Conservation (phyloP, 2,113 vertebrate genomes). For the Tauraco erythrolophus region DNA sequence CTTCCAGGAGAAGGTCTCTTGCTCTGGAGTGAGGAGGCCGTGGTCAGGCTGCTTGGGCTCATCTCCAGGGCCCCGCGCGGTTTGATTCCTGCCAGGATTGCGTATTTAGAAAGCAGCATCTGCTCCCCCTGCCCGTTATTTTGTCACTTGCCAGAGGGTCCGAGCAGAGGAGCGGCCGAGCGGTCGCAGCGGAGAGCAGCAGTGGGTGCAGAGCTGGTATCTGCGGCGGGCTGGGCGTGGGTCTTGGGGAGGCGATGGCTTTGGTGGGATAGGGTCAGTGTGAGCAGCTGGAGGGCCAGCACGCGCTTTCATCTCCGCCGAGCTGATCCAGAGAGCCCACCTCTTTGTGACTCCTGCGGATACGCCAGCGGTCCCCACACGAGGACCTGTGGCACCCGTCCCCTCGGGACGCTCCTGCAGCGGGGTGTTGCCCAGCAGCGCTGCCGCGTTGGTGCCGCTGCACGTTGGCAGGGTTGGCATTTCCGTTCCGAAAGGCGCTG, state of each 20-base stretch:
- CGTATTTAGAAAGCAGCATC: neutral
- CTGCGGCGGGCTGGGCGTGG: rapidly evolving
- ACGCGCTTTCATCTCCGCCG: rapidly evolving
- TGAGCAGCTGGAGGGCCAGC: neutral
- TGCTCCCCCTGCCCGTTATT: rapidly evolving
- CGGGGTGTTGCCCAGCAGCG: neutral
- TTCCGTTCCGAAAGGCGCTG: rapidly evolving
- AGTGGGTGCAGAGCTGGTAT: neutral
- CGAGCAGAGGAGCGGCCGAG: neutral
- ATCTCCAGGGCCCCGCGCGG: neutral
- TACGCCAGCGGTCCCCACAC: rapidly evolving
- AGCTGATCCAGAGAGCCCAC: neutral
- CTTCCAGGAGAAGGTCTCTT: neutral
- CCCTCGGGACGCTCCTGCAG: rapidly evolving
- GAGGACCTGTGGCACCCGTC: neutral
- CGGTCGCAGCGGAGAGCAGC: neutral
- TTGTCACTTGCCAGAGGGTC: neutral
- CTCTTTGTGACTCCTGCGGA: neutral
- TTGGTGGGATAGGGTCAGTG: neutral
- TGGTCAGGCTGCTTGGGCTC: neutral
- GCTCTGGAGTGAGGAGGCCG: rapidly evolving
- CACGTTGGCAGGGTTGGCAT: neutral
- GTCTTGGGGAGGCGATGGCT: neutral
- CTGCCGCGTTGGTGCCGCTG: too few species aligned
- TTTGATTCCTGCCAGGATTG: neutral